Conservation (phyloP, 2,888 invertebrate species). For the Hydrotaea diabolus region DNA sequence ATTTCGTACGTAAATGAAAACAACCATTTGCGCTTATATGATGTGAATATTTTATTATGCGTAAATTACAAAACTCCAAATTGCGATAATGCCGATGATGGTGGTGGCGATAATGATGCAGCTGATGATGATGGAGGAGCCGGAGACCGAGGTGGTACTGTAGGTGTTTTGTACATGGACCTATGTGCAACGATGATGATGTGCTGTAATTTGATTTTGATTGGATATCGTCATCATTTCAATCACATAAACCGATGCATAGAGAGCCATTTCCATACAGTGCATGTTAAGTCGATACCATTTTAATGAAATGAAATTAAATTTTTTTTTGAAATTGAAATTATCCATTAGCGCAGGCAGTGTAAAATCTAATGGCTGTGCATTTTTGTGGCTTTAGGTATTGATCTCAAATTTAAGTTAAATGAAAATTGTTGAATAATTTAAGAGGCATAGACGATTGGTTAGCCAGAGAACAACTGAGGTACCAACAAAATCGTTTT, state of each 20-base stretch:
- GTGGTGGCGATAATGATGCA: not conserved
- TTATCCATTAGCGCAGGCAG: conserved; percentile 2
- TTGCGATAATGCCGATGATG: not conserved
- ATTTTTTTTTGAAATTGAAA: conserved; percentile 7
- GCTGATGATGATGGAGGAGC: not conserved
- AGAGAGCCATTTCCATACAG: not conserved
- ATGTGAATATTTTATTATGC: conserved; percentile 39
- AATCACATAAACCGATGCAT: conserved; percentile 9
- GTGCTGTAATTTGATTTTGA: conserved; percentile 14
- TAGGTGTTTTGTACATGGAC: not conserved
- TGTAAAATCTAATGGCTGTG: not conserved
- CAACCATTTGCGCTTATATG: conserved; percentile 10
- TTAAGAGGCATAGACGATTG: too few relatives aligned
- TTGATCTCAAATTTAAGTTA: not conserved
- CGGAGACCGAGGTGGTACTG: not conserved
- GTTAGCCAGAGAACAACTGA: too few relatives aligned
- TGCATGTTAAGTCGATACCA: not conserved
- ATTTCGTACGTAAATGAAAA: not conserved
- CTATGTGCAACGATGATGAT: not conserved
- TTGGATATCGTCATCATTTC: conserved; percentile 18
- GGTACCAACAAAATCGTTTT: too few relatives aligned
- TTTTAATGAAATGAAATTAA: conserved; percentile 26
- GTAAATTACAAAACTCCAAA: conserved; percentile 31
- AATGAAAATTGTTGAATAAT: too few relatives aligned
- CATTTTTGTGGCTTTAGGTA: not conserved